phyloP scores from a whole-genome alignment of 2,888 invertebrate genomes.

The Eubasilissa splendida region DNA sequence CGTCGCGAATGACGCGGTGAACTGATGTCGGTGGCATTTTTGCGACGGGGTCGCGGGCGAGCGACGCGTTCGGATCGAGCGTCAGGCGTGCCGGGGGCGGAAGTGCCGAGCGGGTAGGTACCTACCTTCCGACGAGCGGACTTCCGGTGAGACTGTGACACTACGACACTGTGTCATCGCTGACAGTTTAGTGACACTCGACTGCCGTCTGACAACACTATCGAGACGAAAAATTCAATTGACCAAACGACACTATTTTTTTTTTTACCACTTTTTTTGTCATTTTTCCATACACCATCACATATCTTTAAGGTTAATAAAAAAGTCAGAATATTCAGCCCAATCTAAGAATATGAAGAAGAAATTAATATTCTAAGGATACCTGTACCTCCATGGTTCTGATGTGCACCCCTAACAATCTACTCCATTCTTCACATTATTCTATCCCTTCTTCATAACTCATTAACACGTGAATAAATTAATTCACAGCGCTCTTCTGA shows the following conservation, averaged over 20 bases:
- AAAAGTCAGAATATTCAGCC: background rate
- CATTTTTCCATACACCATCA: background rate
- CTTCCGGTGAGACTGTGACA: conserved; percentile 23
- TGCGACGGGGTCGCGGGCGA: background rate
- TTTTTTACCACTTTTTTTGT: too few relatives aligned
- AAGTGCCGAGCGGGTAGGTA: background rate
- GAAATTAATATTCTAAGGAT: too few relatives aligned
- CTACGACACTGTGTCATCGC: conserved; percentile 26
- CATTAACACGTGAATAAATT: too few relatives aligned
- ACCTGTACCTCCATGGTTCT: too few relatives aligned
- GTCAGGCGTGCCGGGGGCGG: conserved; percentile 5
- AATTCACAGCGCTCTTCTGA: too few relatives aligned
- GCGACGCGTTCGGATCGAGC: background rate
- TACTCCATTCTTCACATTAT: too few relatives aligned
- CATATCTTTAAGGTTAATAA: background rate
- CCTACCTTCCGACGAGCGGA: conserved; percentile 5
- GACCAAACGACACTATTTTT: too few relatives aligned
- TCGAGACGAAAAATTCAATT: background rate
- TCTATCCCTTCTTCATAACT: too few relatives aligned
- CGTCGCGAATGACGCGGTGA: background rate
- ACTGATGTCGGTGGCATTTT: background rate
- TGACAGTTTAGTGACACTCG: background rate
- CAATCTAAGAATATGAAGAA: too few relatives aligned
- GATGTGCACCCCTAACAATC: too few relatives aligned
- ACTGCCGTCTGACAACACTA: background rate